Conservation (phyloP, 2,797 vertebrate genomes). For the Neosilurus mollespiculum region DNA sequence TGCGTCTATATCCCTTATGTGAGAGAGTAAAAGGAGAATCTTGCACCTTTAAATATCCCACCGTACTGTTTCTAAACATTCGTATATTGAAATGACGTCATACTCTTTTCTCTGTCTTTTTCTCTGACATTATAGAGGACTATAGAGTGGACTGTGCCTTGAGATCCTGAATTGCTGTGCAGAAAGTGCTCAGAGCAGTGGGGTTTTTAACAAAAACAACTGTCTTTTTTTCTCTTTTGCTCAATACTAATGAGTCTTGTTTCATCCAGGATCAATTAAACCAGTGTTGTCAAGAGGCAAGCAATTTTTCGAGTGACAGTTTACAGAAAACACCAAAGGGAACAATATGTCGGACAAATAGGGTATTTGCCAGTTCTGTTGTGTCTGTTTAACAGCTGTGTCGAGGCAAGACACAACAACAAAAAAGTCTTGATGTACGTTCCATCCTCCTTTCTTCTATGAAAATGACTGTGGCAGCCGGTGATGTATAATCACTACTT, state of each 20-base stretch:
- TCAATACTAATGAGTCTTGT: slow-evolving; percentile 69
- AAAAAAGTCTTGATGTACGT: neutral
- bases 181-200: slow-evolving; percentile 58
- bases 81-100: slow-evolving; percentile 74
- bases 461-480: slow-evolving; percentile 34
- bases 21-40: slow-evolving; percentile 60
- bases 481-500: slow-evolving; percentile 35
- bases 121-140: slow-evolving; percentile 67
- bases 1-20: slow-evolving; percentile 39
- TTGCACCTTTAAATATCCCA: slow-evolving; percentile 60
- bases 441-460: slow-evolving; percentile 21
- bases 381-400: slow-evolving; percentile 45
- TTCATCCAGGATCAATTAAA: slow-evolving; percentile 61
- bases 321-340: slow-evolving; percentile 48
- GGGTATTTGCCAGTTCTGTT: slow-evolving; percentile 48
- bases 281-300: slow-evolving; percentile 57
- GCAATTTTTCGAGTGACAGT: slow-evolving; percentile 41
- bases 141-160: slow-evolving; percentile 72
- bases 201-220: slow-evolving; percentile 56
- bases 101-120: slow-evolving; percentile 57
- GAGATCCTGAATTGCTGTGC: slow-evolving; percentile 63
- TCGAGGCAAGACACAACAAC: slow-evolving; percentile 31
- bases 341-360: slow-evolving; percentile 41
- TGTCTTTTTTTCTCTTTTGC: slow-evolving; percentile 48
- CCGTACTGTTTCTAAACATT: slow-evolving; percentile 61